Conservation (phyloP, 1,140 invertebrate species). For the Tigriopus japonicus region DNA sequence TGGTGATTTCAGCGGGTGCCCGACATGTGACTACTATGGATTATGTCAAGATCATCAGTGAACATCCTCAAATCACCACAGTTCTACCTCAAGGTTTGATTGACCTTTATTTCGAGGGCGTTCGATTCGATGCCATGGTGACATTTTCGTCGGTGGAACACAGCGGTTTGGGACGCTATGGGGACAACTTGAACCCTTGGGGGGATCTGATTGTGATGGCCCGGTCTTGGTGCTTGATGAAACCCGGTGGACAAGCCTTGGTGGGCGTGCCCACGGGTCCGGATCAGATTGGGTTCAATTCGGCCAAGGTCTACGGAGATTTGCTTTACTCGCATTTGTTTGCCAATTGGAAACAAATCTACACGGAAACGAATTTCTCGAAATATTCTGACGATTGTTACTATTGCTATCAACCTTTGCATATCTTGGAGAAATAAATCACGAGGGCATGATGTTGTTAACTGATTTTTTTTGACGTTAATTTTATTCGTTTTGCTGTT, state of each 20-base stretch:
- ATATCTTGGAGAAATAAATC: no score
- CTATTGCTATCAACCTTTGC: not conserved
- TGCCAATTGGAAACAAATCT: conserved; percentile 5
- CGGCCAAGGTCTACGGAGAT: not conserved
- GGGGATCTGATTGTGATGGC: not conserved
- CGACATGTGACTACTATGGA: conserved; percentile 1
- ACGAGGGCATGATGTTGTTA: no score
- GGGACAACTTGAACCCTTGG: conserved; percentile 8
- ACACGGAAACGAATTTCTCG: not conserved
- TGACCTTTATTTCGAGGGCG: not conserved
- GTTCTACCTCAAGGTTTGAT: not conserved
- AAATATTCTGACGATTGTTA: not conserved
- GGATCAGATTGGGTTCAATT: not conserved
- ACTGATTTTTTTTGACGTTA: no score
- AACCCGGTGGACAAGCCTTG: not conserved
- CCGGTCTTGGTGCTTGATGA: not conserved
- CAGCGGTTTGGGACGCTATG: not conserved
- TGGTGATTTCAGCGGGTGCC: not conserved
- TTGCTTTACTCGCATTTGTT: not conserved
- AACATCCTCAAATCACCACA: not conserved
- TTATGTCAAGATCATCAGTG: conserved; percentile 2
- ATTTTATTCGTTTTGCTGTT: no score
- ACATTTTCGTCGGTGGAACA: conserved; percentile 6
- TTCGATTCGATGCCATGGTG: not conserved
- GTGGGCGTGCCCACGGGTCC: conserved; percentile 10